phyloP scores from a whole-genome alignment of 2,113 vertebrate genomes.

The Harpagus bidentatus region DNA sequence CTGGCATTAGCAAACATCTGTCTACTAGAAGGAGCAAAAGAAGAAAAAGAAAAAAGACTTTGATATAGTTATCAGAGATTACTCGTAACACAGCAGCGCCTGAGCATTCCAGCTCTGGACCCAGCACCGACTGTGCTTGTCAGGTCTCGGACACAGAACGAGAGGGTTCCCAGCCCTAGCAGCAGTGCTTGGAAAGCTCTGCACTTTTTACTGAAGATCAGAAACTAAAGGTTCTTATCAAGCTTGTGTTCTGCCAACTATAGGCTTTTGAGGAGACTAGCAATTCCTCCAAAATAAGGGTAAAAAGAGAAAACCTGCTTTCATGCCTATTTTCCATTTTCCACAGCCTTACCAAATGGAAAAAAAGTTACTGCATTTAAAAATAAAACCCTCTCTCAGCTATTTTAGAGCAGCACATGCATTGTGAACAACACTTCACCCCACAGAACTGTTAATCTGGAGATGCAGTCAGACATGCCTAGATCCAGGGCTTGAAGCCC shows the following conservation, averaged over 20 bases:
- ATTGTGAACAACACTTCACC: not conserved
- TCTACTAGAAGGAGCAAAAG: fast-evolving
- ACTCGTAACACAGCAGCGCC: not conserved
- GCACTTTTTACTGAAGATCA: not conserved
- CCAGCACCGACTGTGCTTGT: not conserved
- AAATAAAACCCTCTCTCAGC: not conserved
- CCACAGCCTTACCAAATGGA: not conserved
- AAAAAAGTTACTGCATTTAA: not conserved
- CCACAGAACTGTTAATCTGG: not conserved
- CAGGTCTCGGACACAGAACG: fast-evolving
- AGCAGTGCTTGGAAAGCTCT: not conserved
- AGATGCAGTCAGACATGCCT: not conserved
- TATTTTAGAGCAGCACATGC: not conserved
- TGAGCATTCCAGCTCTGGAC: not conserved
- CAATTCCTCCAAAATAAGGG: not conserved
- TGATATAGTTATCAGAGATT: not conserved
- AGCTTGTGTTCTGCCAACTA: not conserved
- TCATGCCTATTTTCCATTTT: not conserved
- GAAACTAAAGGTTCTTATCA: not conserved
- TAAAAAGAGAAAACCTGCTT: not conserved
- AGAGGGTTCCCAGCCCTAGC: too few relatives aligned
- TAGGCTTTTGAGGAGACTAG: not conserved
- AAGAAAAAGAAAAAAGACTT: not conserved
- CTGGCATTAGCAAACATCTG: not conserved
- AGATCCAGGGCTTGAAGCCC: not conserved